phyloP scores from a whole-genome alignment of 2,113 vertebrate genomes.

The Motacilla alba region DNA sequence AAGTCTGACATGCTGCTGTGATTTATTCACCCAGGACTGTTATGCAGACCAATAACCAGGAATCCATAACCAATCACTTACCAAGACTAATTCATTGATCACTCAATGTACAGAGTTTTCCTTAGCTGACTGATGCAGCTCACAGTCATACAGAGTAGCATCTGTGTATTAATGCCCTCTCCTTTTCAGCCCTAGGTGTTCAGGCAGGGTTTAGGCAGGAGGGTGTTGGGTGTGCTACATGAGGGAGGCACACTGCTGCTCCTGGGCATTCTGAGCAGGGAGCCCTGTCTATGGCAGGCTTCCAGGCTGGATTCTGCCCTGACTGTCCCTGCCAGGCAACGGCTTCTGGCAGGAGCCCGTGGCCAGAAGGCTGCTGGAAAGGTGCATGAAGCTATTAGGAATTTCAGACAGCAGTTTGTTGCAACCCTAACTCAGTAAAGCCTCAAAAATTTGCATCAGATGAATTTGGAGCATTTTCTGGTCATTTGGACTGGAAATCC shows the following conservation, averaged over 20 bases:
- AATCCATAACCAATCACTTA: not conserved
- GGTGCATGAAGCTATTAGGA: not conserved
- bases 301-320: not conserved
- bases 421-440: not conserved
- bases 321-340: not conserved
- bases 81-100: not conserved
- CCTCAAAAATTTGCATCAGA: not conserved
- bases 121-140: not conserved
- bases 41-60: not conserved
- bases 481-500: not conserved
- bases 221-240: not conserved
- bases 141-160: rapidly evolving
- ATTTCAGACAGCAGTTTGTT: not conserved
- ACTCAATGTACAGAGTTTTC: not conserved
- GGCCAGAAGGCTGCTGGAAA: not conserved
- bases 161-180: not conserved
- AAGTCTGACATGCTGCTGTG: not conserved
- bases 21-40: not conserved
- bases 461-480: not conserved
- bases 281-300: not conserved
- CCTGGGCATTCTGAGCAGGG: not conserved
- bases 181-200: not conserved
- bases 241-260: not conserved
- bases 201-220: not conserved
- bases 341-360: not conserved